phyloP scores from a whole-genome alignment of 2,888 invertebrate genomes.

The Coelopa pilipes region DNA sequence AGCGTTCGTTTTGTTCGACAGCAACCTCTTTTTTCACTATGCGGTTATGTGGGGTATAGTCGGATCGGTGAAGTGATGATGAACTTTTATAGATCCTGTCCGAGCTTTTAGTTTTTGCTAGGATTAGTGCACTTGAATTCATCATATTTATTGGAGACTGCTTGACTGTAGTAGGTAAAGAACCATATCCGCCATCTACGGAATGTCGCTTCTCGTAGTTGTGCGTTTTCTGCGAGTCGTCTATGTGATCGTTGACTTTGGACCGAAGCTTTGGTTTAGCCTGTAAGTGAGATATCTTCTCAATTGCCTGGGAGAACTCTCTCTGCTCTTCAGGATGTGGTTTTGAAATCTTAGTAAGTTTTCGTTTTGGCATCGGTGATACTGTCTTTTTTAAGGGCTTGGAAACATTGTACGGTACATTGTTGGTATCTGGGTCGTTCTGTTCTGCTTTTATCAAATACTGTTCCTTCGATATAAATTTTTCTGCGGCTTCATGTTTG shows the following conservation, averaged over 20 bases:
- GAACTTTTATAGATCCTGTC: conserved; percentile 44
- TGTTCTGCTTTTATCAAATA: conserved; percentile 36
- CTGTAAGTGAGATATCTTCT: conserved; percentile 6
- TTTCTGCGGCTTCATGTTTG: conserved; percentile 32
- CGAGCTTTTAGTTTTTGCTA: conserved; percentile 35
- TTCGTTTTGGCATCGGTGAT: conserved; percentile 42
- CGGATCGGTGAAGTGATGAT: conserved; percentile 40
- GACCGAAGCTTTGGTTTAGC: conserved; percentile 20
- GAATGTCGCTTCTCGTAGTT: conserved; percentile 51
- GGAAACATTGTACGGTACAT: conserved; percentile 7
- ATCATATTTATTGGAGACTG: conserved; percentile 10
- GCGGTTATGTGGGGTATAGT: conserved; percentile 23
- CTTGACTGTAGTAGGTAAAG: conserved; percentile 13
- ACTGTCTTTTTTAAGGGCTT: conserved; percentile 38
- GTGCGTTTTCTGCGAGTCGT: conserved; percentile 28
- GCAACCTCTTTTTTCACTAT: conserved; percentile 1
- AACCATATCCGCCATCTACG: conserved; percentile 47
- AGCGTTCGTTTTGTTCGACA: conserved; percentile 30
- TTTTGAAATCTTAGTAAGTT: conserved; percentile 29
- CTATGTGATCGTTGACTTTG: conserved; percentile 29
- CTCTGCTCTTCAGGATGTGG: background rate
- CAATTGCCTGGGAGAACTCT: background rate
- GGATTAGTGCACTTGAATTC: background rate
- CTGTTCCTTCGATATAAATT: conserved; percentile 37
- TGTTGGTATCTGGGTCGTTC: conserved; percentile 31